A percentile compares a stretch with the other conserved stretches of the same genome.
Evolutionary conservation across 2,797 vertebrate species (phyloP).

Genomic region (Glossophaga mutica): DNA sequence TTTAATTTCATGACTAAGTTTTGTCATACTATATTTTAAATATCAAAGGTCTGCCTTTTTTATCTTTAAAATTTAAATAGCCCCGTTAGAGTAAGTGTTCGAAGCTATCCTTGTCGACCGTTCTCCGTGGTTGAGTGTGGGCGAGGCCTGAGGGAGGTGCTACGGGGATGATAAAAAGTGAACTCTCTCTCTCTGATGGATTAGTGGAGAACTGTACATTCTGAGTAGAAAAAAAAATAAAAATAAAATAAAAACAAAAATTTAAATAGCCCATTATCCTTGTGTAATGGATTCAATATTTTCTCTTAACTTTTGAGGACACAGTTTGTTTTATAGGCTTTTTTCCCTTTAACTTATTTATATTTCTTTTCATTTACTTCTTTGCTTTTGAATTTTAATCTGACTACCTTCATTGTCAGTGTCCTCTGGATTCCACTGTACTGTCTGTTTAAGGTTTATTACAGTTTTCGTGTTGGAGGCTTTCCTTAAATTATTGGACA

Average conservation of each 20-base stretch:
- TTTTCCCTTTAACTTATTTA: background rate
- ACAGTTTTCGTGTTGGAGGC: background rate
- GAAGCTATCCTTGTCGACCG: rapidly evolving
- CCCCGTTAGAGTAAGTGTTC: background rate
- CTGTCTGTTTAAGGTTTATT: background rate
- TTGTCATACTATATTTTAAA: background rate
- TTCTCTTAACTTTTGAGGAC: background rate
- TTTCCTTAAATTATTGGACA: background rate
- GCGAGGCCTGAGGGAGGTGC: constrained; percentile 33
- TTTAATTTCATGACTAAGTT: background rate
- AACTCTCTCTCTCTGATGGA: constrained; percentile 92
- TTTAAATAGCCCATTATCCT: background rate
- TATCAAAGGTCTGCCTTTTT: background rate
- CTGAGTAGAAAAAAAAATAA: too few relatives aligned
- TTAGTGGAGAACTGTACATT: constrained; percentile 84
- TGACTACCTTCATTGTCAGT: background rate
- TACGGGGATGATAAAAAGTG: constrained; percentile 84
- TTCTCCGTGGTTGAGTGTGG: rapidly evolving
- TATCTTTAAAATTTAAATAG: background rate
- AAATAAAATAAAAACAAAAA: too few relatives aligned
- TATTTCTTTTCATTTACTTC: background rate
- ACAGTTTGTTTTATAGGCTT: background rate
- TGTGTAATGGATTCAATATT: background rate
- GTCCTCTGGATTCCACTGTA: background rate
- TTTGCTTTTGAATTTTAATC: background rate